Conservation (phyloP, 2,113 vertebrate genomes). For the Pitta sordida region DNA sequence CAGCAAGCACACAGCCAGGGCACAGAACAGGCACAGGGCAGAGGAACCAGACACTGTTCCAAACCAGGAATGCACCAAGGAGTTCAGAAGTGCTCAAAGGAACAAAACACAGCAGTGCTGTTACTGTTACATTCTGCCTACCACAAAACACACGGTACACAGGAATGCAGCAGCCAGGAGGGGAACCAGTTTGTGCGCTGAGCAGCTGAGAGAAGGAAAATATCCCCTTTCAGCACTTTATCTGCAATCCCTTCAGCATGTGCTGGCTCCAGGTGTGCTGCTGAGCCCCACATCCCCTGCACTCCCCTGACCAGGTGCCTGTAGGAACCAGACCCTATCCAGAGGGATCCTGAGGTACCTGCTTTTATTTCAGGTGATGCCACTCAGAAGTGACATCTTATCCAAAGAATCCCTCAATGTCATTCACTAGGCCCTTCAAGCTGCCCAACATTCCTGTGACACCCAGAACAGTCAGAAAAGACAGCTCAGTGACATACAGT, state of each 20-base stretch:
- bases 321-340: not conserved
- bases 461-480: not conserved
- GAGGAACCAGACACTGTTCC: not conserved
- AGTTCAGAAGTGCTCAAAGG: not conserved
- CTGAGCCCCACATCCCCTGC: not conserved
- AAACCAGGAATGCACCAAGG: not conserved
- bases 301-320: fast-evolving
- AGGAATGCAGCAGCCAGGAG: not conserved
- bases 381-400: not conserved
- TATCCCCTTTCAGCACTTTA: not conserved
- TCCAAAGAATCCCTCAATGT: not conserved
- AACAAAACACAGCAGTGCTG: not conserved
- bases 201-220: not conserved
- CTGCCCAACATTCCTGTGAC: not conserved
- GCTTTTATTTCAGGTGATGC: not conserved
- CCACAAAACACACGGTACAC: not conserved
- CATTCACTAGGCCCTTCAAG: not conserved
- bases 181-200: not conserved
- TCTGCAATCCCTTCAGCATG: not conserved
- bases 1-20: not conserved
- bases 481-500: slow-evolving; percentile 76
- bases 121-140: not conserved
- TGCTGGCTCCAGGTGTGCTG: not conserved
- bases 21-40: not conserved
- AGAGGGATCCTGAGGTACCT: not conserved